These are phyloP conservation scores for Agonum fuliginosum DNA, from an alignment of 2,888 invertebrate species.

Conservation along the genomic window DNA sequence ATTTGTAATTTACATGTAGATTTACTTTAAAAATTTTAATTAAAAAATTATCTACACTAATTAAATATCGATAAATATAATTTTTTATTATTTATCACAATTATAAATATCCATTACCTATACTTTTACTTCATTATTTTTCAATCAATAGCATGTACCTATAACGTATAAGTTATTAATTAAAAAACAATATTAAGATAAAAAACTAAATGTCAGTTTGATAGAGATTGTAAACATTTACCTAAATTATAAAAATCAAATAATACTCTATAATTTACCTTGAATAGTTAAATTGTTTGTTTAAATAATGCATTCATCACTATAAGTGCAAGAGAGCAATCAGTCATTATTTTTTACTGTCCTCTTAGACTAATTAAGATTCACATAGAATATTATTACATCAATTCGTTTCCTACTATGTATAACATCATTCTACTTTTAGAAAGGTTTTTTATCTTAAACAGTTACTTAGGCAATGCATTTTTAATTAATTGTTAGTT, in stretches of 20 bases:
- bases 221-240: not conserved
- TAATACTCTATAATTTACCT: not conserved
- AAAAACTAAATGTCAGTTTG: not conserved
- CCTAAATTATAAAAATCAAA: not conserved
- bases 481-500: not conserved
- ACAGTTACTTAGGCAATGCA: not conserved
- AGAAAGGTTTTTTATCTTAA: constrained; percentile 21
- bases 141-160: no score
- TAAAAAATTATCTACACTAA: no score
- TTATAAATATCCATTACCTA: constrained; percentile 20
- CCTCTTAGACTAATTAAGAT: constrained; percentile 1
- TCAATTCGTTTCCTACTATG: no score
- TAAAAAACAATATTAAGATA: not conserved
- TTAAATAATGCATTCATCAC: constrained; percentile 4
- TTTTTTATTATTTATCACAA: constrained; percentile 15
- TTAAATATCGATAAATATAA: no score
- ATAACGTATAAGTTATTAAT: not conserved
- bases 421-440: not conserved
- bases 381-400: not conserved
- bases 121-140: constrained; percentile 14
- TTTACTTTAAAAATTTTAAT: no score
- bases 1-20: no score
- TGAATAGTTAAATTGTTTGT: constrained; percentile 28
- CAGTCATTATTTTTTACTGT: constrained; percentile 10
- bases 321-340: constrained; percentile 7